Percentiles rank a stretch among this genome's conserved stretches.
These are phyloP conservation scores for Drosophila longiperda DNA, from an alignment of 2,888 invertebrate genomes.

Conservation along the genomic window DNA sequence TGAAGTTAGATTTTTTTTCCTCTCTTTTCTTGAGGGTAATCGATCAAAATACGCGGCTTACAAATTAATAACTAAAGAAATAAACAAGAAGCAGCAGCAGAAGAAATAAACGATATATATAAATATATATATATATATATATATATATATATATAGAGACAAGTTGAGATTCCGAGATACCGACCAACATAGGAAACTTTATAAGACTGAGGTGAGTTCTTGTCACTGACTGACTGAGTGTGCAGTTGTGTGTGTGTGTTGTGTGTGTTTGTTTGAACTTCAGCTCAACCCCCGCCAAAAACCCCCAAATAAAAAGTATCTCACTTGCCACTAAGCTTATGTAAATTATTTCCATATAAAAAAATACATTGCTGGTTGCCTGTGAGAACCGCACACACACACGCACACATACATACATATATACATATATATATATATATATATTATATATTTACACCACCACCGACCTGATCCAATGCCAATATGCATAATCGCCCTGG, in stretches of 20 bases:
- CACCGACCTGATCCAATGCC: slow-evolving; percentile 47
- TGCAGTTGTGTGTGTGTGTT: slow-evolving; percentile 4
- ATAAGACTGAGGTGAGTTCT: slow-evolving; percentile 84
- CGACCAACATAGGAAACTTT: slow-evolving; percentile 80
- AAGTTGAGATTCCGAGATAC: slow-evolving; percentile 60
- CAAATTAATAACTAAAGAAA: slow-evolving; percentile 66
- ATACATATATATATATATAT: not conserved
- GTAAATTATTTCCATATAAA: slow-evolving; percentile 49
- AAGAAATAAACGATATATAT: slow-evolving; percentile 3
- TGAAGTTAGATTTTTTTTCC: slow-evolving; percentile 2
- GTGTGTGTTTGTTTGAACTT: slow-evolving; percentile 9
- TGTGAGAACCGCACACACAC: slow-evolving; percentile 51
- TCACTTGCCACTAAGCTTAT: slow-evolving; percentile 67
- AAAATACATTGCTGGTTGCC: slow-evolving; percentile 1
- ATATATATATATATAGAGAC: slow-evolving; percentile 39
- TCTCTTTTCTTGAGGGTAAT: slow-evolving; percentile 45
- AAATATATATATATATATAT: slow-evolving; percentile 21
- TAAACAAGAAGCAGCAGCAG: slow-evolving; percentile 11
- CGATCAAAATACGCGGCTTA: slow-evolving; percentile 74
- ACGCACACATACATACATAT: slow-evolving; percentile 1
- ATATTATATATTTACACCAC: no score
- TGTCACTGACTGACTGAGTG: not conserved
- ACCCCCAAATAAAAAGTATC: slow-evolving; percentile 11
- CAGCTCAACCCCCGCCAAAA: slow-evolving; percentile 29
- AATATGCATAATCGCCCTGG: slow-evolving; percentile 60